Base-by-base conservation (phyloP, 2,797 vertebrate species). In the Odontamblyopus lacepedii region DNA sequence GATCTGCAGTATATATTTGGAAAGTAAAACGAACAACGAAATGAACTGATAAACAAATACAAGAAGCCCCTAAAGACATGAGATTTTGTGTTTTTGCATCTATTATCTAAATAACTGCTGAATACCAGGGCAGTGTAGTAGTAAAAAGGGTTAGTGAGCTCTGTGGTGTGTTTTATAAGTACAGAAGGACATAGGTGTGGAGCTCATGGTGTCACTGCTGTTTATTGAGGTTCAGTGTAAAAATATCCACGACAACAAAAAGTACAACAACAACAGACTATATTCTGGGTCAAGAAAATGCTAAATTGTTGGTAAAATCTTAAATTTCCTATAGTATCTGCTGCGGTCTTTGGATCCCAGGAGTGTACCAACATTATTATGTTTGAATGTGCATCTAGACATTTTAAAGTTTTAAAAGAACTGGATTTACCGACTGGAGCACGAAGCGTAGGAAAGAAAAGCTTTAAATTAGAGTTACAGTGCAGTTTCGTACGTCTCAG, bases 171-270 rank as follows among this genome's bases (percentile, higher is more conserved):
- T 27, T 59, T 15, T 26, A 23, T n/a, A 48, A 15, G 44, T 48
- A 13, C 44, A 48, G 44, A 16, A 55, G 19, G 51, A 19, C 7
- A 5, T 23, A n/a, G 2, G 51, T n/a, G 51, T 55, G 19, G 19
- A 55, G 23, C 60, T 62, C 2, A 9, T 63, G 61, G 61, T 63
- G 61, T 63, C 61, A 63, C 29, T 18, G 29, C 59, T 61, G 27
- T 18, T 30, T 9, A 61, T 63, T 63, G 29, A 63, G n/a, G 38
- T 63, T 38, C 16, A 4, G 19, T n/a, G 30, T 35, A 38, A 63
- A 27, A 61, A 7, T 30, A 29, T 32, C 29, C 29, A 32, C 59
- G 4, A 29, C 9, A 55, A 57, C 23, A 38, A 38, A 23, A 9
- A 38, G 4, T 57, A 57, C 23, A 26, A 12, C 23, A 57, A 12